Percentiles rank a stretch among this genome's conserved stretches.
These are phyloP conservation scores for Polyommatus icarus DNA, from an alignment of 2,888 invertebrate genomes.

Conservation along the genomic window DNA sequence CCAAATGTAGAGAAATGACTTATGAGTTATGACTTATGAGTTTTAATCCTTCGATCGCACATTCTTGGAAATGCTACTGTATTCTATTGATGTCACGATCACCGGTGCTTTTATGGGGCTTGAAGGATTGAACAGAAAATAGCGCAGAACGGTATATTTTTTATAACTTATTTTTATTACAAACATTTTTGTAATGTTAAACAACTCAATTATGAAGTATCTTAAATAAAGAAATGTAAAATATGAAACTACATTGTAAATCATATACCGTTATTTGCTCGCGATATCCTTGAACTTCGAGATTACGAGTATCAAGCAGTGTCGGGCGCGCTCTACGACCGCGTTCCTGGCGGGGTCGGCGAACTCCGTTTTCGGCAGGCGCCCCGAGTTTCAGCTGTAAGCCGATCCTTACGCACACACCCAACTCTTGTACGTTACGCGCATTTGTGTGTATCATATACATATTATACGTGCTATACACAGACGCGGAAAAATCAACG, in stretches of 20 bases:
- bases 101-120: too few species aligned
- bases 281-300: constrained; percentile 36
- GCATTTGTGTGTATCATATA: constrained; percentile 23
- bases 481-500: constrained; percentile 55
- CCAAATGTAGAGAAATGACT: too few species aligned
- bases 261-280: constrained; percentile 23
- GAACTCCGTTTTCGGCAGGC: constrained; percentile 79
- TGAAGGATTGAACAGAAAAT: too few species aligned
- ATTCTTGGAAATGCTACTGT: too few species aligned
- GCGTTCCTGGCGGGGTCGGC: constrained; percentile 72
- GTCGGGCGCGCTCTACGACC: constrained; percentile 58
- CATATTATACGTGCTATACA: constrained; percentile 40
- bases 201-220: too few species aligned
- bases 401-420: constrained; percentile 70
- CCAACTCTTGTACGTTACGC: constrained; percentile 35
- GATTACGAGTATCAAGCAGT: constrained; percentile 51
- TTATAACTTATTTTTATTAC: too few species aligned
- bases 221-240: background rate
- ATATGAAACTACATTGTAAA: background rate
- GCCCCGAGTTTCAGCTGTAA: constrained; percentile 79
- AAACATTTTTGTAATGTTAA: background rate
- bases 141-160: too few species aligned
- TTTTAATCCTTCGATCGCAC: too few species aligned
- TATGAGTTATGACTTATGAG: too few species aligned
- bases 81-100: too few species aligned